Percentiles rank a stretch among this genome's conserved stretches.
Evolutionary conservation across 2,113 vertebrate species (phyloP).

Genomic region (Tragelaphus strepsiceros): DNA sequence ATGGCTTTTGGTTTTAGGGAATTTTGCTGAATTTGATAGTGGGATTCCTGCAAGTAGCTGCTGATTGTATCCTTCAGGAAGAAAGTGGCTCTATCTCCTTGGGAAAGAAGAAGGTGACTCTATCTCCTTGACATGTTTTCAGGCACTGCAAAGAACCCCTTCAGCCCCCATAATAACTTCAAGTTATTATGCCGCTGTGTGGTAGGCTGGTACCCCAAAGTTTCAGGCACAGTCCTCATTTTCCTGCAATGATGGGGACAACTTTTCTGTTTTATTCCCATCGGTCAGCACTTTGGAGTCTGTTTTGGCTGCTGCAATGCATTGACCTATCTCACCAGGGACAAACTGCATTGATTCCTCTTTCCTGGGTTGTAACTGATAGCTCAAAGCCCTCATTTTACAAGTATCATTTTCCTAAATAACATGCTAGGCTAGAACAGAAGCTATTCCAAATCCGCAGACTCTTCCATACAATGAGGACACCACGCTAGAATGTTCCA

Average conservation of each 20-base stretch:
- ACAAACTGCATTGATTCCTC: background rate
- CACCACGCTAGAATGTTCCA: conserved; percentile 27
- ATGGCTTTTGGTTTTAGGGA: background rate
- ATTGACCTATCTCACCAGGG: background rate
- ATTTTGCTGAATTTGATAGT: background rate
- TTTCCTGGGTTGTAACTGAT: background rate
- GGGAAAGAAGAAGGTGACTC: background rate
- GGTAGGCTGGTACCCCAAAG: background rate
- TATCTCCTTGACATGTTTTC: background rate
- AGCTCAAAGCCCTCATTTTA: conserved; percentile 31
- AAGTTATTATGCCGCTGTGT: background rate
- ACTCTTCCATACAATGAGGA: background rate
- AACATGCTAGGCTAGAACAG: conserved; percentile 17
- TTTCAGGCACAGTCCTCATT: background rate
- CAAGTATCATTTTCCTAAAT: conserved; percentile 55
- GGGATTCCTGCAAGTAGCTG: background rate
- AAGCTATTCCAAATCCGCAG: conserved; percentile 33
- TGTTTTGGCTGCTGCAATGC: background rate
- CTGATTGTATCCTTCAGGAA: background rate
- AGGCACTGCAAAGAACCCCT: background rate
- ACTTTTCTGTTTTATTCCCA: background rate
- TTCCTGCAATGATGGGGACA: background rate
- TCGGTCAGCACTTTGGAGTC: background rate
- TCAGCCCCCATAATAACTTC: background rate
- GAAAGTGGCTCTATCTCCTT: background rate